phyloP scores from a whole-genome alignment of 23 tunicate genomes.

The Styela clava region DNA sequence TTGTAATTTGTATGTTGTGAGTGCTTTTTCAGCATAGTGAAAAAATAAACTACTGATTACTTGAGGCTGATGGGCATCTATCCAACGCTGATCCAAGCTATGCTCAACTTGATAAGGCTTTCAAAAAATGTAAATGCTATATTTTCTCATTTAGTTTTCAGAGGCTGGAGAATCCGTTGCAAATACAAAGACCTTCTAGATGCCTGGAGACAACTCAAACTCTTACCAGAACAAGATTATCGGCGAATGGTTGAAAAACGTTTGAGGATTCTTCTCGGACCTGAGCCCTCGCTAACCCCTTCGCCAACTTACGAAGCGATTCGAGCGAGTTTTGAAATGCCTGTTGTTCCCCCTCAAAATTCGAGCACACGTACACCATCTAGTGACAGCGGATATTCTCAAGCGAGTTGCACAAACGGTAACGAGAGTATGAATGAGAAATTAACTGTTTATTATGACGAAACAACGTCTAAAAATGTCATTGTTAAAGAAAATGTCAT shows the following conservation, averaged over 20 bases:
- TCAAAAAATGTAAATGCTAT: too few relatives aligned
- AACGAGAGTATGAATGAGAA: neutral
- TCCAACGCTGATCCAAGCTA: too few relatives aligned
- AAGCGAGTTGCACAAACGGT: neutral
- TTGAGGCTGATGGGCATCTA: too few relatives aligned
- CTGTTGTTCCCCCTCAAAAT: neutral
- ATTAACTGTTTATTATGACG: slow-evolving; percentile 6
- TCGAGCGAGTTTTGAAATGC: slow-evolving; percentile 6
- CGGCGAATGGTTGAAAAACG: neutral
- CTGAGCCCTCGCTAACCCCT: neutral
- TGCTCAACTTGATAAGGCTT: too few relatives aligned
- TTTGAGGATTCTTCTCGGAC: neutral
- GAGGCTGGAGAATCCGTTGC: slow-evolving; percentile 29
- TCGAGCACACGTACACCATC: neutral
- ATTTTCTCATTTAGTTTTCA: neutral
- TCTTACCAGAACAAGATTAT: slow-evolving; percentile 1
- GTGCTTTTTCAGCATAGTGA: too few relatives aligned
- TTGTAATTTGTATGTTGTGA: too few relatives aligned
- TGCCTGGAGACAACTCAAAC: slow-evolving; percentile 7
- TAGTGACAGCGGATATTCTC: neutral
- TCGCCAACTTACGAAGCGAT: slow-evolving; percentile 15
- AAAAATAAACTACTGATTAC: too few relatives aligned
- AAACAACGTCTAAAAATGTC: neutral
- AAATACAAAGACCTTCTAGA: slow-evolving; percentile 12
- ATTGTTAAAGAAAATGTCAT: neutral